Evolutionary conservation across 2,797 vertebrate genomes (phyloP), one percentile per base, ranked within the genome.

Genomic region (Enteromius trimaculatus): DNA sequence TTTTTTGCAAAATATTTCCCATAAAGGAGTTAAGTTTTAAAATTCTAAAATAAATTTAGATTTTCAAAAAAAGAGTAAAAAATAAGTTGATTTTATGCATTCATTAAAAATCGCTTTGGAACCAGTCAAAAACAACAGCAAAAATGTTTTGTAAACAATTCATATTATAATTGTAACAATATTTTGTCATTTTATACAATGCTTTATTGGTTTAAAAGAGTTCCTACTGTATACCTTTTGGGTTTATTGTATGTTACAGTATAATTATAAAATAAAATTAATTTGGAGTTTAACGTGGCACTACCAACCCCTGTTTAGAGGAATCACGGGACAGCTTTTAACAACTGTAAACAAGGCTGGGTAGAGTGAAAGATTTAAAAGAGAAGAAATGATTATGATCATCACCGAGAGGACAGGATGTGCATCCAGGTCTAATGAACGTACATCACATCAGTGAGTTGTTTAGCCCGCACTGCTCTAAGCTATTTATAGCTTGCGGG

Each of bases 401-500:
- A 60, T 66, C 31, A 34, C 51, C 65, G 64, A 29, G 37, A 62
- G 13, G 26, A 72, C 21, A 80, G 49, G 60, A 84, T 58, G 62
- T 70, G 60, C 65, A 29, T n/a, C 76, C 85, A 75, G 79, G 74
- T 85, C 62, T 76, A 83, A 85, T 84, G 79, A 79, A 84, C 16
- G 60, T 76, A 83, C 80, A 77, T 77, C 82, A 88, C 21, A 9
- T 58, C 31, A 9, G 26, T 47, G 53, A 78, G 70, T 79, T 84
- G 70, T 82, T 88, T 81, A 60, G 82, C 64, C 49, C 75, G 8
- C 85, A 82, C 79, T 51, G 70, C 81, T 82, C 76, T 13, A 64
- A 82, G 81, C 86, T 81, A 71, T 82, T 88, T 82, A 80, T 80
- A 87, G 76, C 81, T 69, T 39, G 53, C 19, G 42, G 79, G 42